Evolutionary conservation across 2,113 vertebrate genomes (phyloP).

Genomic region (Laticauda laticaudata): DNA sequence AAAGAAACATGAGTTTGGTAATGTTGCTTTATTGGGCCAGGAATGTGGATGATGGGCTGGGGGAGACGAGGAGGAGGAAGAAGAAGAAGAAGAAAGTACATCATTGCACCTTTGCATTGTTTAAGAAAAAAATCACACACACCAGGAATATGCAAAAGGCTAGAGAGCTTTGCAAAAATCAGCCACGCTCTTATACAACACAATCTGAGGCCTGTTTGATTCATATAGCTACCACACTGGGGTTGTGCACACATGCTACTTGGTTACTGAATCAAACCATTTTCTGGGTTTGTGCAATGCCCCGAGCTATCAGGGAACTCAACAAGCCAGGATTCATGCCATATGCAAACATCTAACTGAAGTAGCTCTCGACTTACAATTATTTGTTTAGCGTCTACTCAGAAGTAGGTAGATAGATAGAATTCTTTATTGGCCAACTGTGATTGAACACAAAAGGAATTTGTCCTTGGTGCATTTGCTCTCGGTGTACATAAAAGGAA

Average conservation of each 20-base stretch:
- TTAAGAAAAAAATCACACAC: background rate
- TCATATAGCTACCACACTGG: background rate
- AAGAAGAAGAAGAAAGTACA: slow-evolving; percentile 15
- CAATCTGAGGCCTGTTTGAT: background rate
- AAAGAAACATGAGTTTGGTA: slow-evolving; percentile 51
- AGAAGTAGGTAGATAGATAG: no score
- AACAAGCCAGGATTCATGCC: no score
- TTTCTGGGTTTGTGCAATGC: no score
- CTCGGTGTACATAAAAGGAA: no score
- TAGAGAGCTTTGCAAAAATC: background rate
- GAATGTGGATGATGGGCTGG: slow-evolving; percentile 20
- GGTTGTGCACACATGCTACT: background rate
- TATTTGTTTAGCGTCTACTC: no score
- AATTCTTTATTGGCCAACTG: no score
- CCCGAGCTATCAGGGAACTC: no score
- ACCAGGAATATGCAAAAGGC: background rate
- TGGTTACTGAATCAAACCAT: background rate
- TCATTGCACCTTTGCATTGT: background rate
- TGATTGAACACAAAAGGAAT: no score
- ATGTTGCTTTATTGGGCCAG: slow-evolving; percentile 55
- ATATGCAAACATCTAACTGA: no score
- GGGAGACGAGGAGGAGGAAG: background rate
- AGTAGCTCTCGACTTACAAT: no score
- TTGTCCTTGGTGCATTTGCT: no score
- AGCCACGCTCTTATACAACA: background rate